phyloP scores from a whole-genome alignment of 2,113 vertebrate genomes.

The Antechinus flavipes region DNA sequence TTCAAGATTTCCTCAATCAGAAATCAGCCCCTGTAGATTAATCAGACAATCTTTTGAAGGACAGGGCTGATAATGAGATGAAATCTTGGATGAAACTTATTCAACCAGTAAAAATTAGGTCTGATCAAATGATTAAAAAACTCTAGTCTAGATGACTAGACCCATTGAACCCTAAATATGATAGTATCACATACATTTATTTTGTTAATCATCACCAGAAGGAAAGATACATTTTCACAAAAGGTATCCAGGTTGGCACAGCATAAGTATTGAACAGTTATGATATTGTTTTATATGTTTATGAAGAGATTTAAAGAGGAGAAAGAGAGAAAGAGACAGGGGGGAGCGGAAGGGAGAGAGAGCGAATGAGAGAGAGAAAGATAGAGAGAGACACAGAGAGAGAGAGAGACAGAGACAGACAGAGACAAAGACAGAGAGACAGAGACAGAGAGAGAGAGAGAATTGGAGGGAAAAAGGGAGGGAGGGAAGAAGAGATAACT shows the following conservation, averaged over 20 bases:
- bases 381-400: neutral
- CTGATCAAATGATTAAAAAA: too few species aligned
- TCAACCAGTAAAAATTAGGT: too few species aligned
- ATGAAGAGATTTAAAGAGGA: neutral
- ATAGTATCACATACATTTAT: neutral
- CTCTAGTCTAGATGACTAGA: neutral
- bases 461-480: neutral
- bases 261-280: neutral
- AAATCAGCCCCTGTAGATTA: too few species aligned
- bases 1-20: too few species aligned
- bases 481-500: too few species aligned
- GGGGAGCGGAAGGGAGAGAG: too few species aligned
- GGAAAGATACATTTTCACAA: neutral
- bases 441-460: neutral
- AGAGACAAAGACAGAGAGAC: neutral
- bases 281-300: neutral
- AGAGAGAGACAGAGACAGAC: too few species aligned
- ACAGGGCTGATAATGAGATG: too few species aligned
- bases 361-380: too few species aligned
- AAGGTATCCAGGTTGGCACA: neutral
- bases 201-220: neutral
- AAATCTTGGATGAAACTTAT: too few species aligned
- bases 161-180: neutral
- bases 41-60: too few species aligned
- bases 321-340: too few species aligned